Evolutionary conservation across 2,113 vertebrate genomes (phyloP).

Genomic region (Istiophorus platypterus): DNA sequence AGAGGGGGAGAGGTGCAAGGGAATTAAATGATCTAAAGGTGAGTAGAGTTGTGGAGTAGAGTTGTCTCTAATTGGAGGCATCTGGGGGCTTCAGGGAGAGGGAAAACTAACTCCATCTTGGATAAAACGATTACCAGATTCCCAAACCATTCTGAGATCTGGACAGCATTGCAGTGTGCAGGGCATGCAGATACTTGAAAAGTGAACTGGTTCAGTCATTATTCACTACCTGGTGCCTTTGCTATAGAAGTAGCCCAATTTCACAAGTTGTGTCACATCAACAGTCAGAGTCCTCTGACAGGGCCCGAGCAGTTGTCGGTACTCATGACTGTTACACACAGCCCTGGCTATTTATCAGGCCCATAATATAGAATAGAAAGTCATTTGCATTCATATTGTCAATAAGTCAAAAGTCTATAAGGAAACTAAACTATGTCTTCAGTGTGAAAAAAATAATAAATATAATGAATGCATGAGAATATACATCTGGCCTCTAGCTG

Average conservation of each 20-base stretch:
- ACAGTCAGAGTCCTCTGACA: not conserved
- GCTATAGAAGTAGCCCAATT: not conserved
- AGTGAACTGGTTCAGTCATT: not conserved
- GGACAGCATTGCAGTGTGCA: not conserved
- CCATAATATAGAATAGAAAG: too few species aligned
- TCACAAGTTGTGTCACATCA: not conserved
- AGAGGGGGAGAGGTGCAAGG: slow-evolving; percentile 23
- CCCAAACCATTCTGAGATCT: slow-evolving; percentile 7
- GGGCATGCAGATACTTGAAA: not conserved
- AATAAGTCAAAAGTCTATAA: not conserved
- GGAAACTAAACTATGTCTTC: not conserved
- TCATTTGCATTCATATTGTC: too few species aligned
- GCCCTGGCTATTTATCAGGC: not conserved
- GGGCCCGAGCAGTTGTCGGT: not conserved
- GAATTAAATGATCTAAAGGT: slow-evolving; percentile 63
- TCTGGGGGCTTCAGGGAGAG: slow-evolving; percentile 62
- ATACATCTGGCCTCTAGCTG: not conserved
- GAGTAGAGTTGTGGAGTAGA: slow-evolving; percentile 45
- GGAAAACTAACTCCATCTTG: slow-evolving; percentile 47
- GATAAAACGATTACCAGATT: slow-evolving; percentile 73
- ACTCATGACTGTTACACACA: not conserved
- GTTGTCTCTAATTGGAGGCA: slow-evolving; percentile 68
- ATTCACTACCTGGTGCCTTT: not conserved
- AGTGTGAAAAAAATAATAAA: not conserved
- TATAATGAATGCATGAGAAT: not conserved